Evolutionary conservation across 2,888 invertebrate species (phyloP), one percentile per base, ranked within the genome.

Genomic region (Hymenopus coronatus): DNA sequence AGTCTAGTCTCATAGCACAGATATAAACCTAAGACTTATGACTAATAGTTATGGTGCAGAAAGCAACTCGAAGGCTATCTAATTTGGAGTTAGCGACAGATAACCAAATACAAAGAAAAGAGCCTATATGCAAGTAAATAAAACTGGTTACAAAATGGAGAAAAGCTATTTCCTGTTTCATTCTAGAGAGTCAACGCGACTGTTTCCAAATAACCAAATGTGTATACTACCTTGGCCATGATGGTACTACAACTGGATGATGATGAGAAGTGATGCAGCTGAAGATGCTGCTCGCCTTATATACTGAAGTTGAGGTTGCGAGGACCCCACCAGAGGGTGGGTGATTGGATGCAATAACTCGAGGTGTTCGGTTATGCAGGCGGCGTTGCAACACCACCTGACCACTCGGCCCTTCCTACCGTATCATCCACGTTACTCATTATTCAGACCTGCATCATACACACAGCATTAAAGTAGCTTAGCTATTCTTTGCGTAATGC

Each of bases 241-340:
- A 0, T 82, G 7, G 15, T 85, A 15, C 33, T 7, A 30, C 3
- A 14, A 25, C n/a, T 30, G 27, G 87, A 33, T 82, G 14, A 33
- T 87, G 40, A 87, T 40, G 87, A 87, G 27, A 40, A 87, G 6
- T 87, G 87, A 87, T 87, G 87, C 27, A 33, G 81, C 30, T 25
- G 82, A 87, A 87, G 87, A 87, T 25, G 87, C 82, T 27, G 27
- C 87, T n/a, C 15, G 28, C 40, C 82, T 87, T 87, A 87, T 87
- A 87, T 87, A 87, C n/a, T 28, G 27, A 40, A 30, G 87, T 20
- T 70, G 54, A 70, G 20, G 54, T 20, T 20, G 20, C 20, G 54
- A 20, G 54, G 20, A 70, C 20, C 54, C 54, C 15, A 20, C 54
- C 20, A 3, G 3, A 20, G 54, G 14, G 54, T 14, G 54, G 20